A percentile compares a stretch with the other conserved stretches of the same genome.
phyloP scores from a whole-genome alignment of 2,888 invertebrate genomes.

The Iselma pallidipennis region DNA sequence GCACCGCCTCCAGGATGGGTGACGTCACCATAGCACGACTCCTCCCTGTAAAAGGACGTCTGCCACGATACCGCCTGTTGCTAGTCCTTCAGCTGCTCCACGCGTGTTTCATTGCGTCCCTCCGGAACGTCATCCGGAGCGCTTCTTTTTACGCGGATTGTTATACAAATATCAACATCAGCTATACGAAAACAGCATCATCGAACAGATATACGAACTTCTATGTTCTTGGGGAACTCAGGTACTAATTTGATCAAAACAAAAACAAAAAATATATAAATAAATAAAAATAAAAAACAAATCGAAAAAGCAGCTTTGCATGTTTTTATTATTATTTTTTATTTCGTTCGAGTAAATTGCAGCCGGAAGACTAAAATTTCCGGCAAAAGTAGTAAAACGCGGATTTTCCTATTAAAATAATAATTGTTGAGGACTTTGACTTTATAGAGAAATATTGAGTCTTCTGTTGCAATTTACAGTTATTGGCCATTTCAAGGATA shows the following conservation, averaged over 20 bases:
- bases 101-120: conserved; percentile 47
- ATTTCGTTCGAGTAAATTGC: neutral
- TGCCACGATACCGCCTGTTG: conserved; percentile 56
- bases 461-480: neutral
- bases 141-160: conserved; percentile 22
- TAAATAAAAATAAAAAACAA: neutral
- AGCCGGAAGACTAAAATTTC: neutral
- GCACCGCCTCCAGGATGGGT: conserved; percentile 51
- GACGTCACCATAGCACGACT: conserved; percentile 51
- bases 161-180: conserved; percentile 1
- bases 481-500: neutral
- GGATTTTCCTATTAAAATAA: too few species aligned
- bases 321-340: neutral
- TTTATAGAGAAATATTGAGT: too few species aligned
- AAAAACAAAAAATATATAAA: neutral
- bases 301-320: neutral
- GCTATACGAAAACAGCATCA: conserved; percentile 2
- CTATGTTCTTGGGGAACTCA: conserved; percentile 50
- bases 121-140: conserved; percentile 35
- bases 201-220: conserved; percentile 17
- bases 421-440: too few species aligned
- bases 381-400: too few species aligned
- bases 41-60: conserved; percentile 51
- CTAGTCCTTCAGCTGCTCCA: conserved; percentile 53
- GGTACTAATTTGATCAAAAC: conserved; percentile 32